Conservation (phyloP, 2,797 vertebrate species). For the Valencia hispanica region DNA sequence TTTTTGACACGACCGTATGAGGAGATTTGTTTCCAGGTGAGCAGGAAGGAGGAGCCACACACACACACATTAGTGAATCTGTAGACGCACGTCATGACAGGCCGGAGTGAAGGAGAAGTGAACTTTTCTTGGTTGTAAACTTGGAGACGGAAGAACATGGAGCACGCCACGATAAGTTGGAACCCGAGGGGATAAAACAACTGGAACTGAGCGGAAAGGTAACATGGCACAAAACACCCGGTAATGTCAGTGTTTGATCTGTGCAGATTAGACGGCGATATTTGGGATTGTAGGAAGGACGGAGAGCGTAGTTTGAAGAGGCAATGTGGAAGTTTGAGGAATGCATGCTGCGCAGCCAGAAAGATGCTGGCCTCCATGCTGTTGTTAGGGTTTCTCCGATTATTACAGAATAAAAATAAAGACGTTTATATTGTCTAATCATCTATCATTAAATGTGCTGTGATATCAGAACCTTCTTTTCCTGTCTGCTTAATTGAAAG, state of each 20-base stretch:
- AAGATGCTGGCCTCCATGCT: constrained; percentile 32
- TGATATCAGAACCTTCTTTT: not conserved
- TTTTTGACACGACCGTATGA: not conserved
- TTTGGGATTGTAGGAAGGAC: not conserved
- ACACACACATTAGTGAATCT: constrained; percentile 17
- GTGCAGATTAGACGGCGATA: not conserved
- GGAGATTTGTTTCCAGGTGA: constrained; percentile 42
- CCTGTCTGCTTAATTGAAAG: constrained; percentile 13
- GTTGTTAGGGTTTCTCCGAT: not conserved
- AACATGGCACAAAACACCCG: not conserved
- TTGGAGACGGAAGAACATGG: constrained; percentile 17
- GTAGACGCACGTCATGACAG: constrained; percentile 51
- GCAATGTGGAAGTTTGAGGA: constrained; percentile 42
- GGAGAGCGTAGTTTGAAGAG: constrained; percentile 6
- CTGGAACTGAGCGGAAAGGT: constrained; percentile 37
- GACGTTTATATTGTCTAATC: not conserved
- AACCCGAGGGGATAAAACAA: constrained; percentile 6
- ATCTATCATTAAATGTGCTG: not conserved
- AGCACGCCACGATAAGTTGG: constrained; percentile 33
- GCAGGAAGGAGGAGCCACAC: constrained; percentile 49
- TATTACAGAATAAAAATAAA: not conserved
- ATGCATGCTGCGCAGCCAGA: constrained; percentile 38
- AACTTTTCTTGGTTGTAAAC: constrained; percentile 1
- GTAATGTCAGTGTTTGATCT: not conserved
- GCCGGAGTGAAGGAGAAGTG: constrained; percentile 22